Conservation (phyloP, 2,113 vertebrate species). For the Pomatorhinus ruficollis region DNA sequence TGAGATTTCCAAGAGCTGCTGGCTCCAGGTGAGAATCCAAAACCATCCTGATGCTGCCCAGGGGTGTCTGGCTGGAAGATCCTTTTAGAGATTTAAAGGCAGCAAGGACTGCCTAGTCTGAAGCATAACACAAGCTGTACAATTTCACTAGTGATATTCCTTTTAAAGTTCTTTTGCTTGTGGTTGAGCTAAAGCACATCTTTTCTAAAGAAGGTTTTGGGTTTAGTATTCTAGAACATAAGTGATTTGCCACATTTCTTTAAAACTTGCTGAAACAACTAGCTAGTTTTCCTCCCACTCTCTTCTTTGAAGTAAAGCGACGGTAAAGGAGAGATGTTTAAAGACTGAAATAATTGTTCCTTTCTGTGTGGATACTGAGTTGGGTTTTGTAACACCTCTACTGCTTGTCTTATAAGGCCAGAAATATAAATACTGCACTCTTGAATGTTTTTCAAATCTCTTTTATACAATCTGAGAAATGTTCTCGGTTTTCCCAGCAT, state of each 20-base stretch:
- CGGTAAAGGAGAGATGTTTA: background rate
- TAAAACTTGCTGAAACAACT: background rate
- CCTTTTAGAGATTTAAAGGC: background rate
- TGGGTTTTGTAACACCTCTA: background rate
- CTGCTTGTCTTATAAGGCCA: background rate
- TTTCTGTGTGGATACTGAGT: background rate
- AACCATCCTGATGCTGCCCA: background rate
- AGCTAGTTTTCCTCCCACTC: background rate
- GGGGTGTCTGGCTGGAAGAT: background rate
- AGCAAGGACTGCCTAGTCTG: background rate
- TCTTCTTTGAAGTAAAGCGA: background rate
- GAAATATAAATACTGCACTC: background rate
- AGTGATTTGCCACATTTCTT: background rate
- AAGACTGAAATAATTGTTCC: background rate
- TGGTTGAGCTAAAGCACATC: background rate
- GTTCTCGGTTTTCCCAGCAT: background rate
- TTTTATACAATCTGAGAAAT: background rate
- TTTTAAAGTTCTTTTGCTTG: background rate
- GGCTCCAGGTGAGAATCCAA: background rate
- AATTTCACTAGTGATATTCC: background rate
- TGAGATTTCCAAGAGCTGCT: background rate
- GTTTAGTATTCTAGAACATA: background rate
- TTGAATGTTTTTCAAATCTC: background rate
- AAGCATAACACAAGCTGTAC: rapidly evolving
- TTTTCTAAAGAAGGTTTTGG: background rate